phyloP scores from a whole-genome alignment of 1,140 invertebrate species.

The Harpegnathos saltator region DNA sequence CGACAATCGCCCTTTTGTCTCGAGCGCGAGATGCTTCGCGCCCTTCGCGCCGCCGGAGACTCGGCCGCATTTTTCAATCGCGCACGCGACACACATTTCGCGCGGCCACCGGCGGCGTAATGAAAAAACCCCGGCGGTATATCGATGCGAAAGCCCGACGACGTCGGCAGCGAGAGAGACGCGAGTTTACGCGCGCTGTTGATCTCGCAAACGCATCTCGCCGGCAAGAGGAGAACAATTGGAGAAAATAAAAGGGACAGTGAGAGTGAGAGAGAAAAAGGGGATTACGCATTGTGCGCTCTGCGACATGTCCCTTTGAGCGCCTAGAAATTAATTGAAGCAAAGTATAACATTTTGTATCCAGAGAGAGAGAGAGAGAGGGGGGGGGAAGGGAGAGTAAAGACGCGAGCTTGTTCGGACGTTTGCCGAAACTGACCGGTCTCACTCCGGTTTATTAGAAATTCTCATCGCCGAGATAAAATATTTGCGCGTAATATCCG shows the following conservation, averaged over 20 bases:
- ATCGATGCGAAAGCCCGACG: slow-evolving; percentile 20
- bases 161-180: neutral
- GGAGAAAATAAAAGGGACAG: too few species aligned
- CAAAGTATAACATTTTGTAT: too few species aligned
- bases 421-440: too few species aligned
- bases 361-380: neutral
- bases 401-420: neutral
- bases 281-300: too few species aligned
- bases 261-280: neutral
- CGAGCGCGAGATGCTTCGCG: neutral
- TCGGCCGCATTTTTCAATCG: too few species aligned
- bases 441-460: slow-evolving; percentile 10
- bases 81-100: slow-evolving; percentile 19
- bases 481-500: neutral
- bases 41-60: too few species aligned
- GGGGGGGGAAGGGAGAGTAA: neutral
- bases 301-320: too few species aligned
- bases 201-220: too few species aligned
- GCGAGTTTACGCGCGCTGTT: slow-evolving; percentile 19
- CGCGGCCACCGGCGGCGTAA: neutral
- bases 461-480: neutral
- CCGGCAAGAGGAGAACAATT: too few species aligned
- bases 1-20: slow-evolving; percentile 28
- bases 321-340: too few species aligned
- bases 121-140: slow-evolving; percentile 18